Base-by-base conservation (phyloP, 2,888 invertebrate species). In the Pemphredon lugubris region DNA sequence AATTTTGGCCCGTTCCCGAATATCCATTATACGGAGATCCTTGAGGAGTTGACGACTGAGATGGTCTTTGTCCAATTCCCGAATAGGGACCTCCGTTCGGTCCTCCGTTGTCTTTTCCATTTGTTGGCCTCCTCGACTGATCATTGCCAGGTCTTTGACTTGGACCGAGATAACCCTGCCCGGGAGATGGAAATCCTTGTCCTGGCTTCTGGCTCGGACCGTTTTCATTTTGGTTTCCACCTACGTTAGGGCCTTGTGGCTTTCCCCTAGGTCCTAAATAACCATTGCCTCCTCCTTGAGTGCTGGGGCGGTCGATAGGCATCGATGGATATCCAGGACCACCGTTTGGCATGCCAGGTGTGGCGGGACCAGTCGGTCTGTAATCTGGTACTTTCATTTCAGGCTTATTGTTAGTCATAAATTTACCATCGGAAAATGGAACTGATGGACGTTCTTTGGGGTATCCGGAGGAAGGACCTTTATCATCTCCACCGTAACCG, bases 381-480 rank as follows among this genome's bases (percentile, higher is more conserved):
- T 30, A 13, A 40, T 16, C 3, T n/a, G n/a, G n/a, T n/a, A 34
- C 14, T 50, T 26, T 53, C 18, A 65, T 21, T 68, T 79, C 66
- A 51, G 75, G 66, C 42, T 79, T 65, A 34, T 48, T 66, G 74
- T 47, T 60, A 68, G 65, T 37, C 61, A n/a, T n/a, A n/a, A n/a
- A n/a, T n/a, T 77, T 47, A 79, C 74, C 0, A 67, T 60, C 7
- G 77, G 76, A 69, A 67, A 86, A 76, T 50, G 85, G 76, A 70
- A 77, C 42, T 37, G 84, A 64, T 23, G 85, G 76, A n/a, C 79
- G 65, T 37, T 76, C 81, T 3, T 80, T 75, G 1, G 86, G 85
- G 67, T 83, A 83, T n/a, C 86, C 81, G 18, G 74, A 66, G 7
- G 75, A 77, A 34, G 80, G n/a, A n/a, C n/a, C 69, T 3, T 71